These are phyloP conservation scores for Peromyscus nudipes DNA, from an alignment of 2,797 vertebrate genomes.

Conservation along the genomic window DNA sequence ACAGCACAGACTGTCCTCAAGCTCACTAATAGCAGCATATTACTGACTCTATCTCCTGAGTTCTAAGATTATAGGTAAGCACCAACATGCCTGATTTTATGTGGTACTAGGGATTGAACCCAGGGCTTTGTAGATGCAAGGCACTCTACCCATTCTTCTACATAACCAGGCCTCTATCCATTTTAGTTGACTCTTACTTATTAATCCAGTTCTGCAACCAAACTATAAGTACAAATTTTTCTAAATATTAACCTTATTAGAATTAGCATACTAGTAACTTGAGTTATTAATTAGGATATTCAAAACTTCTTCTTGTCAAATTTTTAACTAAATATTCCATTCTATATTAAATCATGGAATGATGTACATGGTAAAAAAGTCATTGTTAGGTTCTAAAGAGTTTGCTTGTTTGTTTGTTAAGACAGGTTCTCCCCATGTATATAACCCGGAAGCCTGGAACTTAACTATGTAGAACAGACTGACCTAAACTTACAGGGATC, in stretches of 20 bases:
- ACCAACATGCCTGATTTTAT: background rate
- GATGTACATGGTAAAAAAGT: background rate
- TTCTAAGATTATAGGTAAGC: background rate
- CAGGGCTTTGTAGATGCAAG: too few relatives aligned
- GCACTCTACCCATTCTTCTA: too few relatives aligned
- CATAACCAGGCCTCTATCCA: background rate
- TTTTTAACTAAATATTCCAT: background rate
- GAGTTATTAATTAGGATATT: background rate
- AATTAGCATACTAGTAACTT: background rate
- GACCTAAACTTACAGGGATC: background rate
- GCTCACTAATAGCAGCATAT: background rate
- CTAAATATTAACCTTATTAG: slow-evolving; percentile 49
- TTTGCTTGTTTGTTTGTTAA: background rate
- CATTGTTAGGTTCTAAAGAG: background rate
- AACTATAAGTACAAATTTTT: background rate
- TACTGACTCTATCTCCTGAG: background rate
- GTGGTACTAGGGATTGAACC: background rate
- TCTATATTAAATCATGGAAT: background rate
- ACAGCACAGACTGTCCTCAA: background rate
- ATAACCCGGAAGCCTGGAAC: background rate
- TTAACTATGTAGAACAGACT: background rate
- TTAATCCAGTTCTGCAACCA: background rate
- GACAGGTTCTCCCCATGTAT: background rate
- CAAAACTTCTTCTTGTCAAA: background rate
- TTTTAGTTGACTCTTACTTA: slow-evolving; percentile 33